These are phyloP conservation scores for Meteorus colon DNA, from an alignment of 2,888 invertebrate species.

Conservation along the genomic window DNA sequence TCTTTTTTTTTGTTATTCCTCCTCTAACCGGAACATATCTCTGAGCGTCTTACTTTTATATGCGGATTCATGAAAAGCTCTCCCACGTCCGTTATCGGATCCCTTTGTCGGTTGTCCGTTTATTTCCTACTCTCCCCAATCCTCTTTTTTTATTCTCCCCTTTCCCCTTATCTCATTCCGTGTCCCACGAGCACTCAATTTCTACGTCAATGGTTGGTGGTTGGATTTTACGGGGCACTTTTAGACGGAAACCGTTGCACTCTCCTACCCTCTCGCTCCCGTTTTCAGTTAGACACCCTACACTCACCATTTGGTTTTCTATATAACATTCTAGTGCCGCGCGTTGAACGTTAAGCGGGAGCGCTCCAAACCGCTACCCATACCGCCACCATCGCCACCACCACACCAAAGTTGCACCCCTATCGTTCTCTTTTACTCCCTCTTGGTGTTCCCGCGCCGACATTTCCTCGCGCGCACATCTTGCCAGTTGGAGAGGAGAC, in stretches of 20 bases:
- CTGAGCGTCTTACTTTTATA: conserved; percentile 19
- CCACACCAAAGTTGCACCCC: neutral
- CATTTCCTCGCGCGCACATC: conserved; percentile 39
- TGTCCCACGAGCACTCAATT: conserved; percentile 40
- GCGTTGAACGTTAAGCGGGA: conserved; percentile 22
- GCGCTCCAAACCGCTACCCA: neutral
- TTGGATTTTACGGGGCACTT: conserved; percentile 46
- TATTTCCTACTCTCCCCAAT: conserved; percentile 15
- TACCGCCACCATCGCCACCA: neutral
- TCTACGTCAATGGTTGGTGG: conserved; percentile 39
- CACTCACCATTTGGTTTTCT: conserved; percentile 26
- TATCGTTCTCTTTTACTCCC: conserved; percentile 10
- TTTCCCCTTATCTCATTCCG: conserved; percentile 36
- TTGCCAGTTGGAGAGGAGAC: conserved; percentile 58
- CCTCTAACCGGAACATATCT: neutral
- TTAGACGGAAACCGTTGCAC: conserved; percentile 44
- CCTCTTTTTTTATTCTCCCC: neutral
- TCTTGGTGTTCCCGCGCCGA: neutral
- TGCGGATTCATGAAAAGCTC: conserved; percentile 36
- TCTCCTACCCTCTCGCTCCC: conserved; percentile 15
- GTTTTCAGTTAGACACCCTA: conserved; percentile 33
- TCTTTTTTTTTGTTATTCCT: neutral
- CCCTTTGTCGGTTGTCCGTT: conserved; percentile 45
- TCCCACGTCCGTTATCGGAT: conserved; percentile 40
- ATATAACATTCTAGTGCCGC: conserved; percentile 6